Conservation (phyloP, 2,113 vertebrate species). For the Albula glossodonta region DNA sequence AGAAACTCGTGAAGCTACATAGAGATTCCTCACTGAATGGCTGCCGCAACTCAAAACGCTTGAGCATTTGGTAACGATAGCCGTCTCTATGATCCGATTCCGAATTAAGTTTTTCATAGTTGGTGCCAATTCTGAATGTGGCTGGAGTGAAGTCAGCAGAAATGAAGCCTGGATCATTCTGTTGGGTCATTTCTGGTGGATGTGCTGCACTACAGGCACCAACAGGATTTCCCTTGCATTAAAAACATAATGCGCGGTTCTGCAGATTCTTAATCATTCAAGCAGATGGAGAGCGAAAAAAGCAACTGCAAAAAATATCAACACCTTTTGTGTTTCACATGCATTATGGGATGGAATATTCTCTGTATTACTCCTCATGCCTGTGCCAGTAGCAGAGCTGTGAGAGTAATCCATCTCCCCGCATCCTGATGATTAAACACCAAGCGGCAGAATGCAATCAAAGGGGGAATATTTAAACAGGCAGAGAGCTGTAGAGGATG, state of each 20-base stretch:
- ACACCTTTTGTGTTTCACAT: background rate
- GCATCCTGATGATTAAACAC: slow-evolving; percentile 47
- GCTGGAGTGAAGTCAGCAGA: background rate
- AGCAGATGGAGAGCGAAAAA: background rate
- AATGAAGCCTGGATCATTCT: background rate
- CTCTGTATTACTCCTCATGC: background rate
- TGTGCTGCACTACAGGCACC: background rate
- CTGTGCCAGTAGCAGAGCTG: background rate
- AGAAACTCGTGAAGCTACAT: background rate
- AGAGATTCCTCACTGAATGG: slow-evolving; percentile 1
- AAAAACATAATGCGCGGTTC: background rate
- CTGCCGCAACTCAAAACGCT: background rate
- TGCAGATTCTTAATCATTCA: background rate
- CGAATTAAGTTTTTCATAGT: background rate
- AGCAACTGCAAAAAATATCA: background rate
- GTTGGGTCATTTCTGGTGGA: background rate
- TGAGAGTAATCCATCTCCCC: background rate
- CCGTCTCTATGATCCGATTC: background rate
- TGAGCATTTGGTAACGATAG: background rate
- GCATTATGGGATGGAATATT: background rate
- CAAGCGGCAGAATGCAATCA: slow-evolving; percentile 31
- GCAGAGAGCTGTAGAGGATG: slow-evolving; percentile 20
- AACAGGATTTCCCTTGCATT: background rate
- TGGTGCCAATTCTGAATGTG: background rate
- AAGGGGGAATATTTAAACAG: slow-evolving; percentile 38